These are phyloP conservation scores for Papilio demoleus DNA, from an alignment of 2,888 invertebrate species.

Conservation along the genomic window DNA sequence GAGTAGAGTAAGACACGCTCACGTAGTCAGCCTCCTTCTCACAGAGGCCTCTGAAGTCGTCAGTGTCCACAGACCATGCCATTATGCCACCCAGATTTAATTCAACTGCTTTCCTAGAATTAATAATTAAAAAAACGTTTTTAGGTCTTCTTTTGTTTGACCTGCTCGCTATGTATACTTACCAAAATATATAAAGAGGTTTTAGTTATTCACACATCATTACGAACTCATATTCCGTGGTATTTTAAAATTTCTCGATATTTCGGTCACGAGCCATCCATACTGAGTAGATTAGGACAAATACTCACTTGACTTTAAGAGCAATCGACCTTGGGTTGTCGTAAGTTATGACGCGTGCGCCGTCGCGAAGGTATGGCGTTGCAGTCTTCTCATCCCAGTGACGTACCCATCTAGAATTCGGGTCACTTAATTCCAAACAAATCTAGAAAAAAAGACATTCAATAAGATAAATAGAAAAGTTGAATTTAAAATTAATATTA, in stretches of 20 bases:
- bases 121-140: background rate
- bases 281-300: background rate
- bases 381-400: conserved; percentile 86
- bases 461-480: background rate
- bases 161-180: too few relatives aligned
- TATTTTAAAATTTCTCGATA: too few relatives aligned
- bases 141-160: too few relatives aligned
- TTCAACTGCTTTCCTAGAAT: conserved; percentile 82
- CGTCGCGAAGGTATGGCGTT: conserved; percentile 84
- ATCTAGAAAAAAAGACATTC: conserved; percentile 74
- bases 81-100: conserved; percentile 89
- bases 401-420: conserved; percentile 84
- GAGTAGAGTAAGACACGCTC: conserved; percentile 27
- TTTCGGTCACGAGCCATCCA: too few relatives aligned
- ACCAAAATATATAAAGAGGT: too few relatives aligned
- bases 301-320: conserved; percentile 85
- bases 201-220: too few relatives aligned
- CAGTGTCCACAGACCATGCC: conserved; percentile 96
- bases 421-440: conserved; percentile 83
- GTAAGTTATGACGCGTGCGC: conserved; percentile 87
- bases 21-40: conserved; percentile 70
- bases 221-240: too few relatives aligned
- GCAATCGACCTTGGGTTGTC: conserved; percentile 89
- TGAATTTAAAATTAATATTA: background rate
- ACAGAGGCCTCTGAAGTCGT: conserved; percentile 91